Percentiles rank a stretch among this genome's conserved stretches.
Evolutionary conservation across 2,888 invertebrate species (phyloP).

Genomic region (Ectemnius cavifrons): DNA sequence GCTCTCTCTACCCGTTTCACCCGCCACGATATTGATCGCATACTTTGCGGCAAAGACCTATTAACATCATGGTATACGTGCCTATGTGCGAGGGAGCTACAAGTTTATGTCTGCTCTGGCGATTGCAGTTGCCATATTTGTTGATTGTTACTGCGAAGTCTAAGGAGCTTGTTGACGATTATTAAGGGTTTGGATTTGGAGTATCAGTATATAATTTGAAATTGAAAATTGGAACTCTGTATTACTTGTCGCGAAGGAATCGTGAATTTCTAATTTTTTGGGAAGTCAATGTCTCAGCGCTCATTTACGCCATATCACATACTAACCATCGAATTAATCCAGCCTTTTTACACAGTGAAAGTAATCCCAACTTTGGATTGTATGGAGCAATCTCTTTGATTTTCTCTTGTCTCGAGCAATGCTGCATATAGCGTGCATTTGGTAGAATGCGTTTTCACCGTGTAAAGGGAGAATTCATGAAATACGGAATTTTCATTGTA

Average conservation of each 20-base stretch:
- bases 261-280: constrained; percentile 32
- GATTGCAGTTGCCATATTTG: constrained; percentile 42
- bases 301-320: constrained; percentile 37
- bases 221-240: constrained; percentile 23
- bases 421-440: constrained; percentile 14
- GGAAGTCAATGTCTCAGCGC: constrained; percentile 38
- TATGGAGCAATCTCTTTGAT: background rate
- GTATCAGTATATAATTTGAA: constrained; percentile 26
- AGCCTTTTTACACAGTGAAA: constrained; percentile 34
- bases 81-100: constrained; percentile 11
- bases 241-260: constrained; percentile 37
- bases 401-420: constrained; percentile 14
- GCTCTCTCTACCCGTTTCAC: constrained; percentile 11
- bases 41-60: constrained; percentile 10
- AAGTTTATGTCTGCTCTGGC: constrained; percentile 44
- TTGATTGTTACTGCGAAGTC: constrained; percentile 54
- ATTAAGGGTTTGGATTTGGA: constrained; percentile 32
- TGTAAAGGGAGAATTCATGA: constrained; percentile 41
- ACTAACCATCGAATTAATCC: constrained; percentile 52
- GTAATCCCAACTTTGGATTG: background rate
- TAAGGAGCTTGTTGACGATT: constrained; percentile 46
- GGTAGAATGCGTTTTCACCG: constrained; percentile 30
- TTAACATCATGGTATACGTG: constrained; percentile 1
- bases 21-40: constrained; percentile 18
- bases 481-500: constrained; percentile 44